phyloP scores from a whole-genome alignment of 2,888 invertebrate species.

The Clepsis dumicolana region DNA sequence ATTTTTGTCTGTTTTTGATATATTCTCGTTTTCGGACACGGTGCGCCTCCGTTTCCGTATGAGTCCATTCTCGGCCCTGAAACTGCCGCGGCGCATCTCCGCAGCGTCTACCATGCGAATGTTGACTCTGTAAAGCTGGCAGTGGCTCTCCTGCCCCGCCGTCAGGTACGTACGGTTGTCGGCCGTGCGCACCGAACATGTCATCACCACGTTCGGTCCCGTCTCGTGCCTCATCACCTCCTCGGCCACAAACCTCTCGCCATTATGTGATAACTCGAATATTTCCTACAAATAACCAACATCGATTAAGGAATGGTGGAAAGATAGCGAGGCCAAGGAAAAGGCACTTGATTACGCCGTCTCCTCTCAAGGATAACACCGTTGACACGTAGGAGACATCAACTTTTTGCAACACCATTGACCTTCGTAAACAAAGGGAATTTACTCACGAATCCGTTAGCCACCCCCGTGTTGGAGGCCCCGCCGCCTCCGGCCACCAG shows the following conservation, averaged over 20 bases:
- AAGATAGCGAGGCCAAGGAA: constrained; percentile 12
- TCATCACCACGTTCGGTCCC: constrained; percentile 96
- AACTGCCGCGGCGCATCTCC: constrained; percentile 85
- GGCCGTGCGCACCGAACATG: constrained; percentile 91
- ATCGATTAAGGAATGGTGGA: constrained; percentile 13
- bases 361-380: constrained; percentile 32
- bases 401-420: constrained; percentile 23
- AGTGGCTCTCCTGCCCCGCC: constrained; percentile 97
- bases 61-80: constrained; percentile 81
- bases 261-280: constrained; percentile 95
- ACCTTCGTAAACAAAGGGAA: constrained; percentile 37
- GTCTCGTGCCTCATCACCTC: constrained; percentile 96
- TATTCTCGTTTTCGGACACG: constrained; percentile 84
- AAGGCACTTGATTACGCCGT: constrained; percentile 24
- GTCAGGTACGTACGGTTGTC: constrained; percentile 92
- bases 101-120: constrained; percentile 85
- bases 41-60: constrained; percentile 79
- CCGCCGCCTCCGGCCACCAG: constrained; percentile 99
- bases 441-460: constrained; percentile 97
- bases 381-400: constrained; percentile 33
- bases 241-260: constrained; percentile 92
- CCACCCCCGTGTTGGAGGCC: constrained; percentile 97
- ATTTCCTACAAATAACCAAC: constrained; percentile 90
- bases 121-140: constrained; percentile 93
- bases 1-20: constrained; percentile 76